Conservation (phyloP, 1,140 invertebrate species). For the Theocolax elegans region DNA sequence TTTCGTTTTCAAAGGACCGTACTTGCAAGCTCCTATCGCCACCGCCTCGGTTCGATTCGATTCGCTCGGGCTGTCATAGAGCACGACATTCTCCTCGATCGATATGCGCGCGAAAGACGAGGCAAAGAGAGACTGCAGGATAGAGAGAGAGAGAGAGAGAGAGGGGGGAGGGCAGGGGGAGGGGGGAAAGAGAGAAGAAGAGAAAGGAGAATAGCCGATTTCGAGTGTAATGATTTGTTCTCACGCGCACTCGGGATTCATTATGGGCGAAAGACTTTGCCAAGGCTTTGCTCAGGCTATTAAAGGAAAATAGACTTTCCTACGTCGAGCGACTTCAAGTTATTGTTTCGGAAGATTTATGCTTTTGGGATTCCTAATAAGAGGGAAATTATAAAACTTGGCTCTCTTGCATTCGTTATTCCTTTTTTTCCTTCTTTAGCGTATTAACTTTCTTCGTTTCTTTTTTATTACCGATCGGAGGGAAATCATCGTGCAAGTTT, state of each 20-base stretch:
- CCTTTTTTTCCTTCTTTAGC: too few species aligned
- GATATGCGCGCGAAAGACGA: neutral
- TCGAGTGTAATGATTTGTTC: conserved; percentile 27
- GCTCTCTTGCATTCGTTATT: too few species aligned
- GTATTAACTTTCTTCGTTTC: too few species aligned
- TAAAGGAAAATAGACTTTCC: conserved; percentile 28
- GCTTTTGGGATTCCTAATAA: neutral
- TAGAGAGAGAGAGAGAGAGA: too few species aligned
- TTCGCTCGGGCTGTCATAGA: neutral
- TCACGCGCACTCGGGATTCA: conserved; percentile 19
- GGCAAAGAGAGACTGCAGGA: too few species aligned
- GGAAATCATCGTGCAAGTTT: too few species aligned
- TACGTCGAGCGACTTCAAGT: neutral
- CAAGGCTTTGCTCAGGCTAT: conserved; percentile 4
- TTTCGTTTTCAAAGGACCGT: conserved; percentile 34
- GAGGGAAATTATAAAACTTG: conserved; percentile 15
- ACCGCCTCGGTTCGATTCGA: too few species aligned
- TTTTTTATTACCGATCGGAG: too few species aligned
- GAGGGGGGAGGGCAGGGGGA: neutral
- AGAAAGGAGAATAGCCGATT: neutral
- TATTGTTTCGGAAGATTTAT: conserved; percentile 10
- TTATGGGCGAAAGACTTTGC: conserved; percentile 6
- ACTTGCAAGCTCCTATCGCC: too few species aligned
- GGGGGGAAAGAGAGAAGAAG: neutral
- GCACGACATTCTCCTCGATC: neutral